A percentile compares a stretch with the other conserved stretches of the same genome.
phyloP scores from a whole-genome alignment of 2,888 invertebrate genomes.

The Trissoscelio sp. region DNA sequence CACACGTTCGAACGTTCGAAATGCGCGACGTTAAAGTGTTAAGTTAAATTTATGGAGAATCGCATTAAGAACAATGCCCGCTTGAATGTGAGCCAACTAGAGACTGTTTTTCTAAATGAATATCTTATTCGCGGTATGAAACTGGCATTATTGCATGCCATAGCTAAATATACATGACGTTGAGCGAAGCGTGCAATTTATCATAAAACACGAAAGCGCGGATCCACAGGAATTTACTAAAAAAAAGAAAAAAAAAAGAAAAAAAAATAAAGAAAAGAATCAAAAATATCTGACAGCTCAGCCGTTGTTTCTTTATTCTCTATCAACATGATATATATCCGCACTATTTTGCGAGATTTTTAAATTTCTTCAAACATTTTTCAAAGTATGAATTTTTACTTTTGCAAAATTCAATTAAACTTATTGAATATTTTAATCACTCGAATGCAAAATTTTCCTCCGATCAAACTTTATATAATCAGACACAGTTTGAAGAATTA shows the following conservation, averaged over 20 bases:
- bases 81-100: conserved; percentile 62
- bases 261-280: background rate
- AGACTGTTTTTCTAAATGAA: conserved; percentile 63
- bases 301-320: background rate
- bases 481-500: conserved; percentile 28
- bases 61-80: conserved; percentile 67
- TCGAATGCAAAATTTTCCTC: conserved; percentile 13
- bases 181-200: conserved; percentile 51
- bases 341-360: background rate
- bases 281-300: conserved; percentile 3
- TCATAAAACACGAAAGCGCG: conserved; percentile 50
- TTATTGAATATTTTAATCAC: too few species aligned
- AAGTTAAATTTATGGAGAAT: conserved; percentile 67
- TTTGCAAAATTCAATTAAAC: background rate
- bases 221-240: background rate
- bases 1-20: conserved; percentile 37
- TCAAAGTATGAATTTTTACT: too few species aligned
- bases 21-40: conserved; percentile 52
- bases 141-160: conserved; percentile 53
- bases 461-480: conserved; percentile 20
- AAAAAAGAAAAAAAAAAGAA: background rate
- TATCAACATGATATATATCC: background rate
- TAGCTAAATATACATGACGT: conserved; percentile 59
- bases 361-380: background rate
- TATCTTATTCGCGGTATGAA: conserved; percentile 66